phyloP scores from a whole-genome alignment of 2,113 vertebrate genomes.

The Conger conger region DNA sequence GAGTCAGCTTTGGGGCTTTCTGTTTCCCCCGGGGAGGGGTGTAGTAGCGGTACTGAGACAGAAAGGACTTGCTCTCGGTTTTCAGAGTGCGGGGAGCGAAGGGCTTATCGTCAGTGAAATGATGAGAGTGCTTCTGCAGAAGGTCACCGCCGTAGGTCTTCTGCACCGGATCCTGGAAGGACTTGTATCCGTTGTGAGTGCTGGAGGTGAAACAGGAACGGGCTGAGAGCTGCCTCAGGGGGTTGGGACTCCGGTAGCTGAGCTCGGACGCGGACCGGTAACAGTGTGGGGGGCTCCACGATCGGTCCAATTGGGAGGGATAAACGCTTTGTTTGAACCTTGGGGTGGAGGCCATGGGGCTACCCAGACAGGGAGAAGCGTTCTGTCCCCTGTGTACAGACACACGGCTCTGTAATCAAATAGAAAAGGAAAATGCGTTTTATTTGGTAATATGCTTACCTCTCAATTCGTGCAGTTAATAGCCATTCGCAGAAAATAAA shows the following conservation, averaged over 20 bases:
- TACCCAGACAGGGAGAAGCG: slow-evolving; percentile 50
- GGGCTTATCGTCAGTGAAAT: slow-evolving; percentile 76
- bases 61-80: slow-evolving; percentile 78
- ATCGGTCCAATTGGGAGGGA: slow-evolving; percentile 38
- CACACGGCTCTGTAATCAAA: slow-evolving; percentile 54
- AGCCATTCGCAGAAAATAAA: not conserved
- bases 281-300: slow-evolving; percentile 30
- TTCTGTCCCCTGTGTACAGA: slow-evolving; percentile 55
- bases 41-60: slow-evolving; percentile 86
- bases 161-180: slow-evolving; percentile 64
- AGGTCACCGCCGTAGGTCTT: slow-evolving; percentile 79
- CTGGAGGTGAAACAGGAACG: slow-evolving; percentile 40
- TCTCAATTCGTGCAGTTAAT: not conserved
- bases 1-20: slow-evolving; percentile 15
- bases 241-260: slow-evolving; percentile 45
- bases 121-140: slow-evolving; percentile 79
- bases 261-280: slow-evolving; percentile 51
- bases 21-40: slow-evolving; percentile 72
- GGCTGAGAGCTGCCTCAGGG: slow-evolving; percentile 42
- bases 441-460: not conserved
- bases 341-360: slow-evolving; percentile 55
- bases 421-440: slow-evolving; percentile 12
- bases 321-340: slow-evolving; percentile 62
- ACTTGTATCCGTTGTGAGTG: slow-evolving; percentile 51
- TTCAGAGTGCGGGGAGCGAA: slow-evolving; percentile 89